phyloP scores from a whole-genome alignment of 2,113 vertebrate species.

The Acrocephalus arundinaceus region DNA sequence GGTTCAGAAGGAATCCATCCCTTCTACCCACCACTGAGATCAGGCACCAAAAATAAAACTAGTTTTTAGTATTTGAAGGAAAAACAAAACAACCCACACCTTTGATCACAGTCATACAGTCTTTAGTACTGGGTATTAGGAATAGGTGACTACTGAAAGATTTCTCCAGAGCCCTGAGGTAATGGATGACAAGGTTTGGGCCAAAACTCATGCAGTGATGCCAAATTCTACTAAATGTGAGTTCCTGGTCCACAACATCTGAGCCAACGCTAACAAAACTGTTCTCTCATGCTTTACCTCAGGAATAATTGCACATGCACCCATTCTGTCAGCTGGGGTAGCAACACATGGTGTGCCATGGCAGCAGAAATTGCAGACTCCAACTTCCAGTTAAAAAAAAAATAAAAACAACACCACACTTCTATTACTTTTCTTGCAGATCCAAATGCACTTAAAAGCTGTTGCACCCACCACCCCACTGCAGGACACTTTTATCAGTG shows the following conservation, averaged over 20 bases:
- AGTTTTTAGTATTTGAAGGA: not conserved
- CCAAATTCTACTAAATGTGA: not conserved
- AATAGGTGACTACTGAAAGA: not conserved
- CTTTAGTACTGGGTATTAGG: not conserved
- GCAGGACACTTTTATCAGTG: not conserved
- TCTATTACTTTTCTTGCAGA: not conserved
- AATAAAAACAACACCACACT: not conserved
- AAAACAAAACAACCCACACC: rapidly evolving
- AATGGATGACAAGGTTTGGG: not conserved
- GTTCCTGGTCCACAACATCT: not conserved
- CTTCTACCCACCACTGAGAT: not conserved
- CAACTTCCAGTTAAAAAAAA: not conserved
- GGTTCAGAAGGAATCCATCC: not conserved
- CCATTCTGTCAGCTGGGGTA: not conserved
- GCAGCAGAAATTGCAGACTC: not conserved
- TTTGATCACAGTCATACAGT: not conserved
- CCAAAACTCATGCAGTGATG: not conserved
- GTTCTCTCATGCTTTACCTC: not conserved
- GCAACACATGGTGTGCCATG: not conserved
- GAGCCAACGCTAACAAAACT: not conserved
- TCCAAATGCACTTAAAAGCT: not conserved
- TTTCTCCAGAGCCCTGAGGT: not conserved
- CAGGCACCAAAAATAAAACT: not conserved
- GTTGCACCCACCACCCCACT: not conserved
- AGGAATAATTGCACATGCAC: not conserved